Percentiles rank a stretch among this genome's conserved stretches.
Evolutionary conservation across 2,888 invertebrate species (phyloP).

Genomic region (Lypha dubia): DNA sequence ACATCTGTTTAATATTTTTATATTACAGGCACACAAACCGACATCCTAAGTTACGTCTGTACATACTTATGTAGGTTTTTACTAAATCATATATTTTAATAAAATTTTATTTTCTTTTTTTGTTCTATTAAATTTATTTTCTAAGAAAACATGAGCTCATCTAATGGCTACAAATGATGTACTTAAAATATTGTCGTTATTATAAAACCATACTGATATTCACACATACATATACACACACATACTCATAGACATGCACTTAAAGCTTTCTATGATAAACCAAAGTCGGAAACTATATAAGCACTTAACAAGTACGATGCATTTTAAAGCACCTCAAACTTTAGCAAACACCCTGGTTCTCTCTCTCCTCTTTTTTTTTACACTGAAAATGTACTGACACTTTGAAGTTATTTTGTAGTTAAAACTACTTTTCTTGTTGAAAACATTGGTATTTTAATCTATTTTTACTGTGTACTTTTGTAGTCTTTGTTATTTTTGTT

Average conservation of each 20-base stretch:
- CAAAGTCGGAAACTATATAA: constrained; percentile 4
- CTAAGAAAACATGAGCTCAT: constrained; percentile 50
- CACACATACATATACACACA: neutral
- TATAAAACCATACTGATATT: neutral
- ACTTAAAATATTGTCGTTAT: constrained; percentile 59
- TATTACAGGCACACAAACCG: neutral
- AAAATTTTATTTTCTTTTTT: neutral
- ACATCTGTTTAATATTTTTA: neutral
- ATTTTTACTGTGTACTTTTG: neutral
- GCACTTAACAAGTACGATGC: neutral
- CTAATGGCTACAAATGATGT: constrained; percentile 70
- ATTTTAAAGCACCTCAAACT: neutral
- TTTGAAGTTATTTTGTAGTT: neutral
- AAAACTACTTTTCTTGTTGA: constrained; percentile 2
- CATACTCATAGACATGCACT: neutral
- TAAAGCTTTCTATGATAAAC: neutral
- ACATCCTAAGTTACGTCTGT: too few species aligned
- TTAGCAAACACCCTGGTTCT: neutral
- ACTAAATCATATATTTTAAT: neutral
- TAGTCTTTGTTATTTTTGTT: constrained; percentile 28
- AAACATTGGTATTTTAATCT: constrained; percentile 14
- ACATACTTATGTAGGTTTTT: too few species aligned
- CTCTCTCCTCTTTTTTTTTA: too few species aligned
- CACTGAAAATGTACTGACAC: neutral
- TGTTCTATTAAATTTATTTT: constrained; percentile 23